Conservation (phyloP, 1,140 invertebrate genomes). For the Neuroterus valhalla region DNA sequence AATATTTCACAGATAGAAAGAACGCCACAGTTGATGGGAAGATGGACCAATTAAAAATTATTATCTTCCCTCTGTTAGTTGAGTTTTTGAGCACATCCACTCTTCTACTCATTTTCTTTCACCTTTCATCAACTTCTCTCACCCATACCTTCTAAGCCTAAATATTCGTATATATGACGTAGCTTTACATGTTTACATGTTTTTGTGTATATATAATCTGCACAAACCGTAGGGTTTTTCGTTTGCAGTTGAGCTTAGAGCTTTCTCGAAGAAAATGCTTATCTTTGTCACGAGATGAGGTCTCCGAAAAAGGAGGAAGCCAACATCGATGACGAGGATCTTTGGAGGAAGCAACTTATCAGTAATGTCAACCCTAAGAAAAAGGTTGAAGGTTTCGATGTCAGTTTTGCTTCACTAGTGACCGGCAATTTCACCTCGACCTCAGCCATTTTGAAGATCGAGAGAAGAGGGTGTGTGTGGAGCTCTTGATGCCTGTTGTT, state of each 20-base stretch:
- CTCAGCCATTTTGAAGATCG: conserved; percentile 94
- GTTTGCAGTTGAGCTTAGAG: conserved; percentile 26
- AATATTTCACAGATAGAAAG: not conserved
- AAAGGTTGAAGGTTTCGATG: conserved; percentile 43
- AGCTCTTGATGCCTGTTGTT: conserved; percentile 89
- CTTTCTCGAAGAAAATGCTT: conserved; percentile 23
- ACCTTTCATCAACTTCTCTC: conserved; percentile 19
- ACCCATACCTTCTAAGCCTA: conserved; percentile 4
- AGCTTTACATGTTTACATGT: conserved; percentile 45
- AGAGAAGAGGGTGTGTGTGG: conserved; percentile 88
- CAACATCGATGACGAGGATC: conserved; percentile 45
- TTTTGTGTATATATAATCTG: conserved; percentile 53
- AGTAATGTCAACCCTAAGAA: conserved; percentile 54
- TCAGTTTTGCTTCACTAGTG: conserved; percentile 57
- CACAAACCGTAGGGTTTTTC: conserved; percentile 41
- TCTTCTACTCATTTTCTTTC: conserved; percentile 14
- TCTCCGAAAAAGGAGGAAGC: conserved; percentile 47
- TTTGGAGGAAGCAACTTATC: conserved; percentile 48
- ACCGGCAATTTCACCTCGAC: conserved; percentile 81
- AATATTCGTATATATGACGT: conserved; percentile 12
- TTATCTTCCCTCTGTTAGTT: not conserved
- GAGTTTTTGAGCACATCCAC: conserved; percentile 23
- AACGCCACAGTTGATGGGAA: not conserved
- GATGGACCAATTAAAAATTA: not conserved
- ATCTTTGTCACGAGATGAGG: conserved; percentile 60